Evolutionary conservation across 2,888 invertebrate genomes (phyloP), one percentile per base, ranked within the genome.

Genomic region (Ennomos erosarius): DNA sequence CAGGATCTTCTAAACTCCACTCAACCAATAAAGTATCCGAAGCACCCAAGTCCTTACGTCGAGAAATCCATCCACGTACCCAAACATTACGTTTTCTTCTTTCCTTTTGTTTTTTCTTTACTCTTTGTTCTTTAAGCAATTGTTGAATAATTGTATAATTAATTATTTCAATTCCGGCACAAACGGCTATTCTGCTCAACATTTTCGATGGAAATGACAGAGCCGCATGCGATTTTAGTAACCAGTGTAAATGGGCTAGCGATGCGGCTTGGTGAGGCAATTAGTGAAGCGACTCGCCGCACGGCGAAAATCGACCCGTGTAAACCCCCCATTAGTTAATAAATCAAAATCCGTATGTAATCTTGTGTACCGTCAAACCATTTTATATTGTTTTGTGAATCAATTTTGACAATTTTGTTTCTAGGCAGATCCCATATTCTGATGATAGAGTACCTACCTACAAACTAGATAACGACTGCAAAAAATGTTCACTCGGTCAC

Each of bases 291-390:
- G 65, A 69, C 62, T 65, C 39, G 71, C 71, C 74, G 74, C 73
- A 78, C 73, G 72, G 73, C 73, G 70, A 76, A 75, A 76, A 77
- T 75, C 74, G 74, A 74, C 73, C 72, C 75, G 69, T 73, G 73
- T 75, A 16, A 16, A 16, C 3, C 16, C 16, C 16, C 16, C 16
- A 16, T 16, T 16, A 16, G n/a, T n/a, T n/a, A n/a, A n/a, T n/a
- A n/a, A n/a, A n/a, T n/a, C n/a, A n/a, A n/a, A n/a, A n/a, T n/a
- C n/a, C n/a, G n/a, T n/a, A n/a, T n/a, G n/a, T n/a, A n/a, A n/a
- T n/a, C n/a, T n/a, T n/a, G n/a, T n/a, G n/a, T n/a, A n/a, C n/a
- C n/a, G n/a, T n/a, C n/a, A n/a, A n/a, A n/a, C n/a, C n/a, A n/a
- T n/a, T n/a, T n/a, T n/a, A n/a, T n/a, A n/a, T n/a, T n/a, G n/a